phyloP scores from a whole-genome alignment of 1,140 invertebrate species.

The Nebria ingens region DNA sequence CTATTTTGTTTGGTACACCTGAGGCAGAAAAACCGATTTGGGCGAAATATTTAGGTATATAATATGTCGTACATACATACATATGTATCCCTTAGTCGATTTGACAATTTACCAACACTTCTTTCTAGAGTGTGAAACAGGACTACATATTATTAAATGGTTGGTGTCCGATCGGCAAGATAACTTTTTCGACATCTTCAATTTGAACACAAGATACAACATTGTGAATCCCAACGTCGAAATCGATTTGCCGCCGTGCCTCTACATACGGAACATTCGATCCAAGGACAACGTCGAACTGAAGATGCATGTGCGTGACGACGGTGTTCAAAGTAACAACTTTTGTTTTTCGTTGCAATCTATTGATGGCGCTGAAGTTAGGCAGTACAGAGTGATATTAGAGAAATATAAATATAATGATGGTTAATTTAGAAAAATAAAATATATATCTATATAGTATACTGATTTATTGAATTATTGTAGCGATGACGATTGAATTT shows the following conservation, averaged over 20 bases:
- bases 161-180: not conserved
- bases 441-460: too few species aligned
- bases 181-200: not conserved
- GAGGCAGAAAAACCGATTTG: slow-evolving; percentile 18
- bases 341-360: too few species aligned
- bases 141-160: not conserved
- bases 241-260: not conserved
- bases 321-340: too few species aligned
- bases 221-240: not conserved
- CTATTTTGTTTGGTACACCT: slow-evolving; percentile 17
- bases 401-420: too few species aligned
- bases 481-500: too few species aligned
- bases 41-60: slow-evolving; percentile 18
- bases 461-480: too few species aligned
- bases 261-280: not conserved
- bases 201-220: not conserved
- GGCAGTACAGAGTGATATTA: too few species aligned
- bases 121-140: not conserved
- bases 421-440: too few species aligned
- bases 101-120: too few species aligned
- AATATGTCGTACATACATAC: not conserved
- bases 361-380: too few species aligned
- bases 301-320: not conserved
- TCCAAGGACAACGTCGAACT: not conserved
- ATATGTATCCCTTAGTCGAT: not conserved